These are phyloP conservation scores for Drosophila kurseongensis DNA, from an alignment of 1,140 invertebrate species.

Conservation along the genomic window DNA sequence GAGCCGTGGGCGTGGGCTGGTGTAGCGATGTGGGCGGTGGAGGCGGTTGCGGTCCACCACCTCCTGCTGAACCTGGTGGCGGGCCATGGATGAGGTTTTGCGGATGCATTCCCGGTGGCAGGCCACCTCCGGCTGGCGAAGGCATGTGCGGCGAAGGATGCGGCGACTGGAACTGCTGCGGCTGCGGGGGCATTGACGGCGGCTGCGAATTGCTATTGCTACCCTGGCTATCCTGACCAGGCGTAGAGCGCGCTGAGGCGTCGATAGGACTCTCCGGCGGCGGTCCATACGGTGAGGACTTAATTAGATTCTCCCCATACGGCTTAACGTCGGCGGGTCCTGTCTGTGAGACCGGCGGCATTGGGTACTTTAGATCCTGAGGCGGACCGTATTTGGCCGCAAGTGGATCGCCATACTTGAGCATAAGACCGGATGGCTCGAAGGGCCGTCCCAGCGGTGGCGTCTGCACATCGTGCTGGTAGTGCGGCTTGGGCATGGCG, in stretches of 20 bases:
- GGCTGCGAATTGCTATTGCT: conserved; percentile 84
- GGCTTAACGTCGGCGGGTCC: conserved; percentile 50
- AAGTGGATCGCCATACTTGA: conserved; percentile 83
- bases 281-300: conserved; percentile 72
- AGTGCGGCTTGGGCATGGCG: conserved; percentile 82
- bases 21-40: conserved; percentile 62
- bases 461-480: conserved; percentile 80
- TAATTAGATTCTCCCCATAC: conserved; percentile 81
- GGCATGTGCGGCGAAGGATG: conserved; percentile 83
- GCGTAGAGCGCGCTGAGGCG: conserved; percentile 78
- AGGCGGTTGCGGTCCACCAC: conserved; percentile 48
- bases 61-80: conserved; percentile 28
- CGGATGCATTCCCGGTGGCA: conserved; percentile 85
- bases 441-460: conserved; percentile 77
- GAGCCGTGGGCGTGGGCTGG: conserved; percentile 40
- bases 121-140: conserved; percentile 70
- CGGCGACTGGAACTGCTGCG: conserved; percentile 80
- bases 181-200: conserved; percentile 74
- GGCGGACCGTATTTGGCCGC: conserved; percentile 71
- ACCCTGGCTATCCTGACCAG: conserved; percentile 83
- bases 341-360: conserved; percentile 65
- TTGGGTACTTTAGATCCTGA: conserved; percentile 83
- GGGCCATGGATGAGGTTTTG: conserved; percentile 86
- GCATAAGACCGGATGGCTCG: conserved; percentile 76
- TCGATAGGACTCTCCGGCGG: conserved; percentile 82